These are phyloP conservation scores for Lucilia sericata DNA, from an alignment of 1,140 invertebrate species.

Conservation along the genomic window DNA sequence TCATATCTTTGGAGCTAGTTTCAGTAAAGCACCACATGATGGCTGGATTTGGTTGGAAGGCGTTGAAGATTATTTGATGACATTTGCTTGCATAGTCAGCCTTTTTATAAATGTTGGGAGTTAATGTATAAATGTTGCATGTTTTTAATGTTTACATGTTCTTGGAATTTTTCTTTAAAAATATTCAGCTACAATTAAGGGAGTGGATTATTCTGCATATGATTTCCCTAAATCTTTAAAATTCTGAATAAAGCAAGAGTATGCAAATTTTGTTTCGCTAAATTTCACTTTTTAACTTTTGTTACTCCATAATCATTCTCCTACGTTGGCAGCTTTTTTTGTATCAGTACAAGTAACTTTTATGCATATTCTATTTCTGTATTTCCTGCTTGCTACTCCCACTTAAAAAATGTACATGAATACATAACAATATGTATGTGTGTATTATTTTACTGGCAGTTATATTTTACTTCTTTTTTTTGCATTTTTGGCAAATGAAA, in stretches of 20 bases:
- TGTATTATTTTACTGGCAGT: neutral
- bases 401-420: neutral
- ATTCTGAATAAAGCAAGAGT: neutral
- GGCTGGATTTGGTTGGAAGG: neutral
- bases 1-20: neutral
- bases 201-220: too few species aligned
- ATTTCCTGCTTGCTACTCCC: neutral
- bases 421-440: neutral
- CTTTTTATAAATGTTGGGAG: neutral
- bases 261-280: neutral
- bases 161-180: too few species aligned
- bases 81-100: neutral
- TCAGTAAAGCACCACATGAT: neutral
- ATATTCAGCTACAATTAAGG: too few species aligned
- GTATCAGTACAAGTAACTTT: neutral
- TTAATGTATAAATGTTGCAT: too few species aligned
- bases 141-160: neutral
- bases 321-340: neutral
- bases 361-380: neutral
- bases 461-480: neutral
- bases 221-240: too few species aligned
- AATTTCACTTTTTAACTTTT: slow-evolving; percentile 26
- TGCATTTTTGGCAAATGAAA: slow-evolving; percentile 39
- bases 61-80: neutral
- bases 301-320: neutral